These are phyloP conservation scores for Porites lobata DNA, from an alignment of 92 coral and sea anemone species.

Conservation along the genomic window DNA sequence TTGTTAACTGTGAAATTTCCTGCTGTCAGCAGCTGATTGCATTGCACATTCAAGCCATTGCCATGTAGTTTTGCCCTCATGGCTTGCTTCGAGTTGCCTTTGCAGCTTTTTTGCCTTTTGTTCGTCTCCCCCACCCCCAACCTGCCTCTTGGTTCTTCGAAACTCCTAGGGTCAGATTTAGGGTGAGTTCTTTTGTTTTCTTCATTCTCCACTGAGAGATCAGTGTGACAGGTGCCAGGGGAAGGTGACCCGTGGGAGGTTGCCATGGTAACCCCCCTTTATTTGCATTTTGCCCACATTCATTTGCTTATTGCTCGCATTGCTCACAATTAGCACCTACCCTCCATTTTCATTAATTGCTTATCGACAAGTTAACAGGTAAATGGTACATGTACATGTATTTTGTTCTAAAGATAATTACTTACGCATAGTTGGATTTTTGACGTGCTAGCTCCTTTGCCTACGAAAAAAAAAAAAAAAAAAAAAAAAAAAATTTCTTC, in stretches of 20 bases:
- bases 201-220: background rate
- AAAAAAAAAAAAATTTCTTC: background rate
- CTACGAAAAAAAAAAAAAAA: slow-evolving; percentile 13
- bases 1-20: too few species aligned
- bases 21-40: too few species aligned
- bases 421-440: slow-evolving; percentile 75
- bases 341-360: too few species aligned
- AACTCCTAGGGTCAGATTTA: background rate
- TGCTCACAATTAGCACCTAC: too few species aligned
- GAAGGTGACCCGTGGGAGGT: background rate
- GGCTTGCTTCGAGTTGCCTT: background rate
- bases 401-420: background rate
- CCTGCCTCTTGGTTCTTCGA: background rate
- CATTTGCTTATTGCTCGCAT: too few species aligned
- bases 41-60: too few species aligned
- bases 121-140: background rate
- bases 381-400: too few species aligned
- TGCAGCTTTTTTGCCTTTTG: background rate
- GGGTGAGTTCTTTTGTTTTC: background rate
- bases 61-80: too few species aligned
- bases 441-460: slow-evolving; percentile 74
- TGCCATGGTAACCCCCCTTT: too few species aligned
- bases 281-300: too few species aligned
- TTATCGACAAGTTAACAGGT: too few species aligned
- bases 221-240: slow-evolving; percentile 18